Percentiles rank a stretch among this genome's conserved stretches.
phyloP scores from a whole-genome alignment of 2,113 vertebrate genomes.

The Lepus americanus region DNA sequence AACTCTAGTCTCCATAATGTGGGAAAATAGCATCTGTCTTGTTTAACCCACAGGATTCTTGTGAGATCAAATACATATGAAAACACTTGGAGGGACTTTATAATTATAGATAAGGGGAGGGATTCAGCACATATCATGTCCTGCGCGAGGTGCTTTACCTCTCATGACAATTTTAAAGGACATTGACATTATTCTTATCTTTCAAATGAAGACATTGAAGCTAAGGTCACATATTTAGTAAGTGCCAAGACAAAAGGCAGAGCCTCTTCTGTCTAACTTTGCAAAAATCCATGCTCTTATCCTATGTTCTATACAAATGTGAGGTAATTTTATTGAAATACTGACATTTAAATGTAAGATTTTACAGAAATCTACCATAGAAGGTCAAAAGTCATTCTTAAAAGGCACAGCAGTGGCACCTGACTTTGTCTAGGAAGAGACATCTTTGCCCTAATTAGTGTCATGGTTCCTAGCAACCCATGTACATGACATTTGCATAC shows the following conservation, averaged over 20 bases:
- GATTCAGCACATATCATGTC: neutral
- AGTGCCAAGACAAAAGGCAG: slow-evolving; percentile 34
- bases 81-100: neutral
- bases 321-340: slow-evolving; percentile 71
- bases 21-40: neutral
- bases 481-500: slow-evolving; percentile 14
- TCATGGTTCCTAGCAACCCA: neutral
- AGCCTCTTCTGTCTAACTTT: slow-evolving; percentile 43
- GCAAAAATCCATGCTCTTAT: slow-evolving; percentile 59
- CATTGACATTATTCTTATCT: too few relatives aligned
- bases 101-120: slow-evolving; percentile 7
- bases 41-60: slow-evolving; percentile 17
- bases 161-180: slow-evolving; percentile 40
- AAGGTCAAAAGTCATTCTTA: slow-evolving; percentile 66
- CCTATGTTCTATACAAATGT: slow-evolving; percentile 34
- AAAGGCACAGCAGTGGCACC: neutral
- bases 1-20: slow-evolving; percentile 29
- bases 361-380: slow-evolving; percentile 65
- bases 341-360: slow-evolving; percentile 70
- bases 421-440: slow-evolving; percentile 57
- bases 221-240: slow-evolving; percentile 42
- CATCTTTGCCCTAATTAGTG: slow-evolving; percentile 64
- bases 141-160: neutral
- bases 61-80: neutral
- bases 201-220: neutral